phyloP scores from a whole-genome alignment of 2,113 vertebrate genomes.

The Apaloderma vittatum region DNA sequence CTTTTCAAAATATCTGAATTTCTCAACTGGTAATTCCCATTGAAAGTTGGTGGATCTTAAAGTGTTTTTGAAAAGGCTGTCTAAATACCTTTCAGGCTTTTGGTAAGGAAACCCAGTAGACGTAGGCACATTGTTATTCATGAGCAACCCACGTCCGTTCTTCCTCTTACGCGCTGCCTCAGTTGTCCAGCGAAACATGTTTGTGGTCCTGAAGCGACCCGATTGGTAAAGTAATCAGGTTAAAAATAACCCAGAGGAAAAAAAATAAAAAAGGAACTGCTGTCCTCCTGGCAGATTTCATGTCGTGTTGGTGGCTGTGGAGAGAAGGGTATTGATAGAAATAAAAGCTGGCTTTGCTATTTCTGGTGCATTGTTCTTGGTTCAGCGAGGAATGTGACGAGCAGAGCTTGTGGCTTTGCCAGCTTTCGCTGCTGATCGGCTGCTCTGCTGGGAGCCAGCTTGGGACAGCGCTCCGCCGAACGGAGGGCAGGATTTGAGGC shows the following conservation, averaged over 20 bases:
- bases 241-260: background rate
- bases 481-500: background rate
- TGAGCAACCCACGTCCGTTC: background rate
- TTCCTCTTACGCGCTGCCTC: background rate
- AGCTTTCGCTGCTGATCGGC: background rate
- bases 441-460: background rate
- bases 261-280: background rate
- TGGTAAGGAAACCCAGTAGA: background rate
- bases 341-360: background rate
- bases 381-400: background rate
- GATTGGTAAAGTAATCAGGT: background rate
- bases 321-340: background rate
- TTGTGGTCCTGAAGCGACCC: background rate
- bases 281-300: background rate
- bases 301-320: background rate
- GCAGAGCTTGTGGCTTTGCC: background rate
- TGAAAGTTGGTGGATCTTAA: background rate
- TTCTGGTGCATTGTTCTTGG: background rate
- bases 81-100: background rate
- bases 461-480: background rate
- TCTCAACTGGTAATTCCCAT: background rate
- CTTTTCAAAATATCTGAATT: background rate
- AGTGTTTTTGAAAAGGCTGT: background rate
- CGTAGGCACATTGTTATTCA: background rate
- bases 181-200: background rate